Evolutionary conservation across 2,888 invertebrate genomes (phyloP).

Genomic region (Papilio elwesi): DNA sequence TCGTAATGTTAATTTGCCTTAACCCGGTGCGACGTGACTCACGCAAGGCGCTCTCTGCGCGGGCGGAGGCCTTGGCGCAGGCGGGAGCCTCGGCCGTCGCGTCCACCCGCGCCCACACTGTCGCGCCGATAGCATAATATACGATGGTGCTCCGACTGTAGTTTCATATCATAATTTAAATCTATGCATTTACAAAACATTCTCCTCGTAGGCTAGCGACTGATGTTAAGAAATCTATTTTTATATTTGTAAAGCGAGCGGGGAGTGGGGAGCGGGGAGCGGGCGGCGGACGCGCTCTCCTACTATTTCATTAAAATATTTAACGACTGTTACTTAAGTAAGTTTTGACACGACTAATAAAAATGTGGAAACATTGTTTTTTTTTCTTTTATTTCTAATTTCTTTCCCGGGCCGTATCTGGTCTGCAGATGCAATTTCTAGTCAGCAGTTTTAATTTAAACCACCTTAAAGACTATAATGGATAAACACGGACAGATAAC

Average conservation of each 20-base stretch:
- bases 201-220: slow-evolving; percentile 70
- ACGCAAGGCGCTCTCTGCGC: slow-evolving; percentile 16
- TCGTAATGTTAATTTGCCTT: slow-evolving; percentile 23
- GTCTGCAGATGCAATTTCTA: background rate
- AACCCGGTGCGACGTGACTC: slow-evolving; percentile 18
- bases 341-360: slow-evolving; percentile 71
- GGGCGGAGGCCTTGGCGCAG: slow-evolving; percentile 33
- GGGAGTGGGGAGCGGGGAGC: too few species aligned
- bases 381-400: background rate
- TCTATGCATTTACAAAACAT: slow-evolving; percentile 74
- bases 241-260: slow-evolving; percentile 63
- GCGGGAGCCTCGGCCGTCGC: slow-evolving; percentile 29
- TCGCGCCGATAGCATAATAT: slow-evolving; percentile 49
- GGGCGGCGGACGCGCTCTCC: slow-evolving; percentile 32
- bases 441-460: background rate
- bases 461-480: background rate
- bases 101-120: background rate
- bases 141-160: slow-evolving; percentile 79
- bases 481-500: too few species aligned
- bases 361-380: slow-evolving; percentile 44
- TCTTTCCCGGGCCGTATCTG: background rate
- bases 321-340: slow-evolving; percentile 59
- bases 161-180: slow-evolving; percentile 80
- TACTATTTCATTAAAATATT: slow-evolving; percentile 58
- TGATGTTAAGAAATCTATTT: slow-evolving; percentile 73